A percentile compares a stretch with the other conserved stretches of the same genome.
Conservation (phyloP, 1,140 invertebrate species). For the Penaeus chinensis region DNA sequence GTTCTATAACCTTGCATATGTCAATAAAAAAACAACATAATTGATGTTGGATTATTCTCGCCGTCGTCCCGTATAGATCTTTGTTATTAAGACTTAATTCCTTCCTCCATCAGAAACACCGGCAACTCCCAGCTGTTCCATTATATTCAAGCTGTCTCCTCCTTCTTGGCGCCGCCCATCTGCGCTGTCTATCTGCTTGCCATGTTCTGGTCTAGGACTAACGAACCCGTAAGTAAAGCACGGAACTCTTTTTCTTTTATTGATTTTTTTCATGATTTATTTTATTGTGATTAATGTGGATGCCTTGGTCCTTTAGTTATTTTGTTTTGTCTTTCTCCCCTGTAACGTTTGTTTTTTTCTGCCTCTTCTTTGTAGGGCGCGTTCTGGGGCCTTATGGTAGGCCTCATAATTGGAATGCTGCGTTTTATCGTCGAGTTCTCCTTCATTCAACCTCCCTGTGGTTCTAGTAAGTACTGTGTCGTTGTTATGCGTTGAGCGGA, state of each 20-base stretch:
- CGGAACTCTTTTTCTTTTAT: background rate
- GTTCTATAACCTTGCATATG: too few species aligned
- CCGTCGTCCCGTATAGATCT: too few species aligned
- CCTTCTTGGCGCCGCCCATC: conserved; percentile 72
- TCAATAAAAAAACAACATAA: too few species aligned
- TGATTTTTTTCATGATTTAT: background rate
- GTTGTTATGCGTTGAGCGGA: background rate
- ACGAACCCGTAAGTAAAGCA: conserved; percentile 68
- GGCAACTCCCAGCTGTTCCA: conserved; percentile 69
- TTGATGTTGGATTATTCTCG: too few species aligned
- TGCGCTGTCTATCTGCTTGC: conserved; percentile 72
- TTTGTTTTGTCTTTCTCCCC: background rate
- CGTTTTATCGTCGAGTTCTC: conserved; percentile 69
- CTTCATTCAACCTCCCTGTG: conserved; percentile 67
- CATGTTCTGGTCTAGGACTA: conserved; percentile 70
- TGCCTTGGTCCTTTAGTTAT: background rate
- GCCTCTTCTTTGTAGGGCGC: conserved; percentile 68
- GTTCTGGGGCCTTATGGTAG: conserved; percentile 71
- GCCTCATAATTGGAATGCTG: conserved; percentile 69
- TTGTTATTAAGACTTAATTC: too few species aligned
- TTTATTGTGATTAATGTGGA: background rate
- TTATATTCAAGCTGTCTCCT: conserved; percentile 73
- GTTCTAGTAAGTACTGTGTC: conserved; percentile 64
- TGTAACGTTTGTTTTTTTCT: background rate
- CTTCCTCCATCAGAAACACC: conserved; percentile 1